Base-by-base conservation (phyloP, 2,113 vertebrate genomes). In the Scalopus aquaticus region DNA sequence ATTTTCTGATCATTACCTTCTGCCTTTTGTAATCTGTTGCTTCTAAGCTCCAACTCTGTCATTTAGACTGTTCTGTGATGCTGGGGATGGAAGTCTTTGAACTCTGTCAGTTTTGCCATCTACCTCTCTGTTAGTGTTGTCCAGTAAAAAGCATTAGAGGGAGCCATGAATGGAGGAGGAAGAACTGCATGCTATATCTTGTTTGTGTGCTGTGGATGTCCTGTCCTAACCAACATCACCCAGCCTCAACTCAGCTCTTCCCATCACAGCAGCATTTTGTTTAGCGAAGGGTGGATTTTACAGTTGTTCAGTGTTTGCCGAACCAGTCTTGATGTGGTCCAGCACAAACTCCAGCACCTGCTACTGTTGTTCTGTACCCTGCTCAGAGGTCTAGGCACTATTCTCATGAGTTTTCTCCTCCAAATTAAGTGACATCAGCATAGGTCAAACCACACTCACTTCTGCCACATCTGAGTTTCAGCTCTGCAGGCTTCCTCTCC, bases 401-500 rank as follows among this genome's bases (percentile, higher is more conserved):
- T 1, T 95, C 3, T 49, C 11, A 26, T 24, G 6, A 56, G 9
- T 19, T 16, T 67, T 78, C 10, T 82, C n/a, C 44, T 87, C 37
- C 22, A 77, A 81, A n/a, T 1, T 39, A 37, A 28, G 11, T 80
- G 16, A 62, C 9, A 37, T 12, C 16, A n/a, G 37, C 17, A 7
- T 35, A 54, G 9, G 6, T 22, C 5, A 46, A 60, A 2, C 17
- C 58, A 37, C 15, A 1, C 0, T 24, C 28, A 2, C 0, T 56
- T 44, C 12, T 84, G n/a, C 46, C 15, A 83, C 5, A 3, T 76
- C 44, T 69, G 19, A n/a, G 8, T 72, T 83, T 88, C 19, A 56
- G 19, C 15, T 84, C 4, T n/a, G 1, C 0, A 22, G 3, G 16
- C 1, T 0, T 2, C 2, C 3, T 44, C 44, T 90, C 42, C 6